Conservation (phyloP, 2,888 invertebrate genomes). For the Gryllus longicercus region DNA sequence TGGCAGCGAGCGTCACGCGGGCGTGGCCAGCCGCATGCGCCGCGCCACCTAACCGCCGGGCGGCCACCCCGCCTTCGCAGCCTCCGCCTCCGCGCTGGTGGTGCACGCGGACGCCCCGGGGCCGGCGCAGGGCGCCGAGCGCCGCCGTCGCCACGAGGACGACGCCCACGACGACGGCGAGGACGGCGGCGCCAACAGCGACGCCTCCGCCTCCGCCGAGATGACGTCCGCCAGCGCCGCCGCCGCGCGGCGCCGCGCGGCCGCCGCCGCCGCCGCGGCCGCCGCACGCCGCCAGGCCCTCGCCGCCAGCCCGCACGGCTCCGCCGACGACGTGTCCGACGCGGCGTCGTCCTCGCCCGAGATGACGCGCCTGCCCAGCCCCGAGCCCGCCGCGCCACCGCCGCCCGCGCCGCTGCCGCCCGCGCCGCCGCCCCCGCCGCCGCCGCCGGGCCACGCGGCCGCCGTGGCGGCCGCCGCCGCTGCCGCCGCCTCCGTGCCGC, state of each 20-base stretch:
- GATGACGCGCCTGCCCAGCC: background rate
- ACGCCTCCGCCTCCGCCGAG: slow-evolving; percentile 53
- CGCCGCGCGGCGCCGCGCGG: slow-evolving; percentile 65
- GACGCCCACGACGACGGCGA: slow-evolving; percentile 57
- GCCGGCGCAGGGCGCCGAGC: background rate
- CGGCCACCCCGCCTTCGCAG: background rate
- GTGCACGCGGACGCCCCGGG: background rate
- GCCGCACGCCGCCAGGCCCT: background rate
- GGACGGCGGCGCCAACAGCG: slow-evolving; percentile 43
- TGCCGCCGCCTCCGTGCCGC: background rate
- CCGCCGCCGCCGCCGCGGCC: slow-evolving; percentile 52
- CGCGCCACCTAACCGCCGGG: background rate
- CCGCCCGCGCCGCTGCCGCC: slow-evolving; percentile 63
- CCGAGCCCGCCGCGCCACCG: slow-evolving; percentile 41
- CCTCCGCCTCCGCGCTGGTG: background rate
- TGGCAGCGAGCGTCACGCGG: no score
- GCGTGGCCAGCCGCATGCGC: no score
- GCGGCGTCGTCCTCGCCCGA: slow-evolving; percentile 24
- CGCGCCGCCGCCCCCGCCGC: slow-evolving; percentile 56
- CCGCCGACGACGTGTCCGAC: slow-evolving; percentile 53
- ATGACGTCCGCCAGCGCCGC: slow-evolving; percentile 37
- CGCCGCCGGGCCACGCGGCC: slow-evolving; percentile 46
- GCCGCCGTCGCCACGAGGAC: background rate
- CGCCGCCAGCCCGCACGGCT: slow-evolving; percentile 49
- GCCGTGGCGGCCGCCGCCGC: background rate